Evolutionary conservation across 2,113 vertebrate species (phyloP).

Genomic region (Hystrix brachyura): DNA sequence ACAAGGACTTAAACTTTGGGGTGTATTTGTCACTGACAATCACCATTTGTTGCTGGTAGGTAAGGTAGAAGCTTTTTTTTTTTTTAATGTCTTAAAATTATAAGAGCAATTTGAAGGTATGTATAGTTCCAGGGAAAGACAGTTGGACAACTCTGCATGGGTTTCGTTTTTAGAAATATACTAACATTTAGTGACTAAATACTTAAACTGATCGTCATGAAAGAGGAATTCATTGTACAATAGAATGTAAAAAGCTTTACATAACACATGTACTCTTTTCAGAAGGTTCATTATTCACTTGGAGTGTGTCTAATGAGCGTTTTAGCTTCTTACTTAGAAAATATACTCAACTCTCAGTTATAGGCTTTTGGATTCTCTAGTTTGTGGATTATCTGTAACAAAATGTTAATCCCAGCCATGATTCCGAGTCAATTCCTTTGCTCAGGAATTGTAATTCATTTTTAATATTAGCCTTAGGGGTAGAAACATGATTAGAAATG

Average conservation of each 20-base stretch:
- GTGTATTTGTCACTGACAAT: neutral
- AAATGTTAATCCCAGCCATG: slow-evolving; percentile 79
- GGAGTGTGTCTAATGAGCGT: slow-evolving; percentile 67
- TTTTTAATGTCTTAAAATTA: slow-evolving; percentile 38
- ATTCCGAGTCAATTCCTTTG: slow-evolving; percentile 76
- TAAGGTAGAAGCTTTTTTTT: neutral
- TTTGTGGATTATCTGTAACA: slow-evolving; percentile 81
- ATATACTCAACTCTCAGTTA: slow-evolving; percentile 68
- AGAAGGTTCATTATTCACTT: slow-evolving; percentile 65
- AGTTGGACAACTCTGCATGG: neutral
- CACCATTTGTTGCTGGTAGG: neutral
- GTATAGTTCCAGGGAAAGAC: neutral
- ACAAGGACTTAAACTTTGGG: neutral
- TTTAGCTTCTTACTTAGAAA: slow-evolving; percentile 70
- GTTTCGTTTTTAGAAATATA: slow-evolving; percentile 54
- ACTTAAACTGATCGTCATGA: slow-evolving; percentile 2
- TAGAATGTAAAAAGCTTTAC: slow-evolving; percentile 56
- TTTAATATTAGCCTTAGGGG: slow-evolving; percentile 84
- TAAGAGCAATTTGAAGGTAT: neutral
- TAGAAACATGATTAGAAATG: slow-evolving; percentile 81
- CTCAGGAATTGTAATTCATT: slow-evolving; percentile 81
- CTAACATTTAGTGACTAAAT: slow-evolving; percentile 52
- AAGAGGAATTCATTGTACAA: slow-evolving; percentile 10
- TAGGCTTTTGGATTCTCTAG: slow-evolving; percentile 72
- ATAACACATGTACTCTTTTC: slow-evolving; percentile 57